Percentiles rank a stretch among this genome's conserved stretches.
phyloP scores from a whole-genome alignment of 1,140 invertebrate species.

The Geopemphigus sp. region DNA sequence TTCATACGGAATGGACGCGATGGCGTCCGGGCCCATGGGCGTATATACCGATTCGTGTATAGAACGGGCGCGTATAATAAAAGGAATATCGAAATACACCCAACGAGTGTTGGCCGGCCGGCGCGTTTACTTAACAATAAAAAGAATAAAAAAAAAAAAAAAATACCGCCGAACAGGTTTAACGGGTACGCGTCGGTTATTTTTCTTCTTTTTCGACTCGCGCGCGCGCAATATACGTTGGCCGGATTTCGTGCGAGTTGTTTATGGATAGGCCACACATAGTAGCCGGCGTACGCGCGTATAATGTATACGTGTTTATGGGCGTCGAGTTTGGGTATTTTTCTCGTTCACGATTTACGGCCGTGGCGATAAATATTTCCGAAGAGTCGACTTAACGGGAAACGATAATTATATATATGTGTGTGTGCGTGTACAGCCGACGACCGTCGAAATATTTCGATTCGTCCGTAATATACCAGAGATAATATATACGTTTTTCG shows the following conservation, averaged over 20 bases:
- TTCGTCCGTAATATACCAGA: no score
- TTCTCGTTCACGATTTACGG: no score
- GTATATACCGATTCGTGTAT: no score
- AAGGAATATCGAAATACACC: neutral
- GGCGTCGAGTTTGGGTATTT: no score
- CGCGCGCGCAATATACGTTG: neutral
- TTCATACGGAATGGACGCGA: neutral
- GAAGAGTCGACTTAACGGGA: no score
- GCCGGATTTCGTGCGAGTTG: conserved; percentile 15
- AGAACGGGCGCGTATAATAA: neutral
- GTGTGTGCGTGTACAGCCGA: no score
- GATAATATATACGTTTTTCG: no score
- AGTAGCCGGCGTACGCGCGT: no score
- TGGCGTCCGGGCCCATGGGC: conserved; percentile 27
- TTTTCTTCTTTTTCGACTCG: neutral
- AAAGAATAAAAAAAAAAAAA: conserved; percentile 6
- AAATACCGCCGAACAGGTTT: conserved; percentile 44
- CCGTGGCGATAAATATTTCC: no score
- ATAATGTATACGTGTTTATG: no score
- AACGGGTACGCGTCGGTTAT: conserved; percentile 1
- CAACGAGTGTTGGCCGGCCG: conserved; percentile 5
- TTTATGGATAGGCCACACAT: conserved; percentile 14
- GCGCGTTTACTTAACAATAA: neutral
- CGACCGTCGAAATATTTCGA: no score
- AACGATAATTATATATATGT: no score